phyloP scores from a whole-genome alignment of 2,888 invertebrate species.

The Netelia virgata region DNA sequence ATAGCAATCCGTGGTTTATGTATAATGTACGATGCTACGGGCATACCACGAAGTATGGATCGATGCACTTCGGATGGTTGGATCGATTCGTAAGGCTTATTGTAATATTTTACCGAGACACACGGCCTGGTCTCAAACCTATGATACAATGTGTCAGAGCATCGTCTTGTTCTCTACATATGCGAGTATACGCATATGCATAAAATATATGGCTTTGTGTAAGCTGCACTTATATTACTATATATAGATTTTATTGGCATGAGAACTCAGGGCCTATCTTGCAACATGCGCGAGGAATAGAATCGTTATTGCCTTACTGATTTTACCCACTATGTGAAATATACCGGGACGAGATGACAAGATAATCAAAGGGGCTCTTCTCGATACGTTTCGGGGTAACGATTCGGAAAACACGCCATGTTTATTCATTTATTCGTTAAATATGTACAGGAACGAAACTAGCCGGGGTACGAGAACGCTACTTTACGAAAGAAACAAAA shows the following conservation, averaged over 20 bases:
- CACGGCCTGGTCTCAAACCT: conserved; percentile 9
- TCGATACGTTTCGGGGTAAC: background rate
- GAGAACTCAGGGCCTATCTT: conserved; percentile 12
- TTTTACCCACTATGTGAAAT: background rate
- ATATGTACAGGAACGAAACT: too few relatives aligned
- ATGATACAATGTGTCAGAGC: conserved; percentile 56
- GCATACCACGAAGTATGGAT: conserved; percentile 43
- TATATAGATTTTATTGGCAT: conserved; percentile 32
- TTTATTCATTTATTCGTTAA: background rate
- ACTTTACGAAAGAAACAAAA: too few relatives aligned
- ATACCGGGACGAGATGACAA: background rate
- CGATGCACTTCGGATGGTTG: conserved; percentile 51
- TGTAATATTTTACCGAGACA: conserved; percentile 30
- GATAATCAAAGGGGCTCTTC: background rate
- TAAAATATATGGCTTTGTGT: background rate
- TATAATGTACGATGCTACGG: conserved; percentile 56
- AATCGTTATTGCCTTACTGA: background rate
- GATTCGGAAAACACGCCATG: background rate
- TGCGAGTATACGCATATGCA: background rate
- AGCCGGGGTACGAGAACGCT: too few relatives aligned
- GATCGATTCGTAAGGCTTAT: conserved; percentile 58
- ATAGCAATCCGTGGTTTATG: conserved; percentile 59
- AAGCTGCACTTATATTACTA: conserved; percentile 8
- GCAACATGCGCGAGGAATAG: background rate
- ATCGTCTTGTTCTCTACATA: conserved; percentile 2